Conservation (phyloP, 2,888 invertebrate genomes). For the Acronicta leporina region DNA sequence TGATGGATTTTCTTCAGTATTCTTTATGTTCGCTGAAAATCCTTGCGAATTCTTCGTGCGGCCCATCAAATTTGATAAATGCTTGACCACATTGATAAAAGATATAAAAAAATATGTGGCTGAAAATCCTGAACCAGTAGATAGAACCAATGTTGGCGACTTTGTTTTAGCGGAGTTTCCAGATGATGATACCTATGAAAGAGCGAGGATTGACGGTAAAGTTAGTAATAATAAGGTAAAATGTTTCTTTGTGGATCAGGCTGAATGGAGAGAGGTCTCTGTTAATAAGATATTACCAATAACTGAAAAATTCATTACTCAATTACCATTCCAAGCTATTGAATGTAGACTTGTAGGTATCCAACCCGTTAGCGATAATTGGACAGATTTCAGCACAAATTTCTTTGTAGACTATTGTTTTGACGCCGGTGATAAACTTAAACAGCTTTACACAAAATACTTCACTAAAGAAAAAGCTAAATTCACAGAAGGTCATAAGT, state of each 20-base stretch:
- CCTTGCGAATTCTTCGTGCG: constrained; percentile 86
- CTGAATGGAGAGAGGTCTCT: constrained; percentile 84
- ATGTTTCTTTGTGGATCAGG: constrained; percentile 91
- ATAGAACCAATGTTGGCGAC: constrained; percentile 72
- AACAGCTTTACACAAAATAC: constrained; percentile 80
- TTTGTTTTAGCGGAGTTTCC: constrained; percentile 86
- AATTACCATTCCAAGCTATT: constrained; percentile 91
- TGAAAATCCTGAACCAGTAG: constrained; percentile 58
- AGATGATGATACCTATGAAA: constrained; percentile 76
- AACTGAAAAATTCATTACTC: constrained; percentile 81
- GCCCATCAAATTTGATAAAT: constrained; percentile 79
- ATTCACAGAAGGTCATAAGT: constrained; percentile 81
- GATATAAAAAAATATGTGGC: constrained; percentile 77
- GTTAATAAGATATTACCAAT: constrained; percentile 81
- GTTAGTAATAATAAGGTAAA: constrained; percentile 76
- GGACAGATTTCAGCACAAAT: constrained; percentile 87
- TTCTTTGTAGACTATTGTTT: constrained; percentile 84
- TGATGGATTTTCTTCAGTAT: constrained; percentile 75
- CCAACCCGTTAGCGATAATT: constrained; percentile 78
- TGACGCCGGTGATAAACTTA: constrained; percentile 71
- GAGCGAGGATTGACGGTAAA: constrained; percentile 81
- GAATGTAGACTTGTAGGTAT: constrained; percentile 90
- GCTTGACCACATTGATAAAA: constrained; percentile 73
- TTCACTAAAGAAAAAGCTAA: constrained; percentile 75
- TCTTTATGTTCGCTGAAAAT: constrained; percentile 78